Percentiles rank a stretch among this genome's conserved stretches.
These are phyloP conservation scores for Sanderia malayensis DNA, from an alignment of 30 jellyfish, hydroid and myxozoan species.

Conservation along the genomic window DNA sequence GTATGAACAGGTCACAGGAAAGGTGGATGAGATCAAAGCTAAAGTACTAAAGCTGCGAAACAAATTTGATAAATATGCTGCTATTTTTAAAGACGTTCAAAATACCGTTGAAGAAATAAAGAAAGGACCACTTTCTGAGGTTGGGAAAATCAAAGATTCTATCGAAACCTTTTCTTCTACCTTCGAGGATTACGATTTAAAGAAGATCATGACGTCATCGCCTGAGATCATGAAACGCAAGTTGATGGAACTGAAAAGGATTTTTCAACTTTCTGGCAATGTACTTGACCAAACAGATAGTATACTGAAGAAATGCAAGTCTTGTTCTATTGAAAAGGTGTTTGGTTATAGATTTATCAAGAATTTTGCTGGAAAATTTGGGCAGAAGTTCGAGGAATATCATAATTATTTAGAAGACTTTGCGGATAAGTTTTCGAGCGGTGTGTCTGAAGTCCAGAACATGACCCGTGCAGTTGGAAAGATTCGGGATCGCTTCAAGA, in stretches of 20 bases:
- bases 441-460: constrained; percentile 54
- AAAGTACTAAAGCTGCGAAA: constrained; percentile 32
- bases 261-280: constrained; percentile 38
- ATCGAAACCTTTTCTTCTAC: constrained; percentile 52
- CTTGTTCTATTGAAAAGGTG: constrained; percentile 61
- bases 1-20: constrained; percentile 50
- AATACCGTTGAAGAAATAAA: constrained; percentile 60
- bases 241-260: constrained; percentile 51
- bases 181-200: constrained; percentile 55
- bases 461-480: constrained; percentile 36
- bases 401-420: constrained; percentile 33
- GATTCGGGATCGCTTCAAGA: constrained; percentile 49
- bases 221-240: constrained; percentile 61
- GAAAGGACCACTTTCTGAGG: constrained; percentile 75
- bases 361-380: constrained; percentile 46
- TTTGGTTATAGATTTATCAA: constrained; percentile 76
- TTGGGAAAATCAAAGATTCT: constrained; percentile 82
- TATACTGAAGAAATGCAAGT: constrained; percentile 56
- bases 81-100: constrained; percentile 57
- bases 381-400: constrained; percentile 2
- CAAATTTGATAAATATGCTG: constrained; percentile 55
- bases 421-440: constrained; percentile 53
- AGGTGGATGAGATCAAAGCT: constrained; percentile 45
- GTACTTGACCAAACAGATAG: constrained; percentile 52
- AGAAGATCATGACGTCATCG: constrained; percentile 58